phyloP scores from a whole-genome alignment of 2,797 vertebrate species.

The Luscinia luscinia region DNA sequence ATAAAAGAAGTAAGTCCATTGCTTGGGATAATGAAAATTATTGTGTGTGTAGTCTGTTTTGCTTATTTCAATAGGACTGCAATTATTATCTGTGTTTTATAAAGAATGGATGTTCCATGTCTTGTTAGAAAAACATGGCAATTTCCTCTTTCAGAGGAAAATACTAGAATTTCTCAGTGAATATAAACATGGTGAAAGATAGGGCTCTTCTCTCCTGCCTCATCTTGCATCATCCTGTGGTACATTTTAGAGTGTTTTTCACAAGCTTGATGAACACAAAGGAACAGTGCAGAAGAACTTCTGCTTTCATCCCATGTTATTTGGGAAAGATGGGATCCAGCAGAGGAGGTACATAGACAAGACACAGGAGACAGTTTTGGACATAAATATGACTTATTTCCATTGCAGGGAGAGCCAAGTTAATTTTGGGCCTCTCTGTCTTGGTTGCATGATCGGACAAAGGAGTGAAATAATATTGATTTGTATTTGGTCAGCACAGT shows the following conservation, averaged over 20 bases:
- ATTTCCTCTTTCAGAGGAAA: neutral
- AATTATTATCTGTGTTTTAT: neutral
- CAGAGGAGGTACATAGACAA: neutral
- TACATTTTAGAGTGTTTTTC: neutral
- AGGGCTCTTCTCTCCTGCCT: neutral
- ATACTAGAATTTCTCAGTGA: neutral
- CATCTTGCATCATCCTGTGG: neutral
- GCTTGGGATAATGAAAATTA: neutral
- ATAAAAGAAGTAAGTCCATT: neutral
- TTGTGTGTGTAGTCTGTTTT: neutral
- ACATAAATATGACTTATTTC: neutral
- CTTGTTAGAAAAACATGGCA: neutral
- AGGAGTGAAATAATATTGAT: neutral
- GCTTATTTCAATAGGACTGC: neutral
- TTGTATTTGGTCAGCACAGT: neutral
- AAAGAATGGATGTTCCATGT: neutral
- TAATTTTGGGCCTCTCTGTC: neutral
- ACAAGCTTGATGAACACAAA: neutral
- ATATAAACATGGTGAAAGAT: neutral
- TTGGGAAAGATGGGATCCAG: neutral
- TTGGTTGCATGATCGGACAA: neutral
- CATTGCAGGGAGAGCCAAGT: neutral
- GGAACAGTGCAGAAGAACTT: neutral
- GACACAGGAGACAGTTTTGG: neutral
- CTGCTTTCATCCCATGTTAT: neutral